Percentiles rank a stretch among this genome's conserved stretches.
phyloP scores from a whole-genome alignment of 2,797 vertebrate species.

The Microctenopoma lineatum region DNA sequence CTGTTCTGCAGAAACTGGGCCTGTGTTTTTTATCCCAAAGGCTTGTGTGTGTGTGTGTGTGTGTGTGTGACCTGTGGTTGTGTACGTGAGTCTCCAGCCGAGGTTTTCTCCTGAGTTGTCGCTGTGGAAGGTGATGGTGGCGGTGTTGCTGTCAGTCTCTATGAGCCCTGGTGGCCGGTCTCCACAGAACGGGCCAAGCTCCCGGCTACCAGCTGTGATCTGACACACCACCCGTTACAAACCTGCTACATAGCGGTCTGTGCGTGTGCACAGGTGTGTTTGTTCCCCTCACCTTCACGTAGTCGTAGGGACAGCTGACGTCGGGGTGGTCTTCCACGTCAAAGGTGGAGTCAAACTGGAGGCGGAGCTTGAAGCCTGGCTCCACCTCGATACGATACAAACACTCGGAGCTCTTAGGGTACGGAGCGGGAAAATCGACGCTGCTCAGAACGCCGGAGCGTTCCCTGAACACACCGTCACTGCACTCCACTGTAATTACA shows the following conservation, averaged over 20 bases:
- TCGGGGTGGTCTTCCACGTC: constrained; percentile 96
- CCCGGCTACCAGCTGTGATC: constrained; percentile 84
- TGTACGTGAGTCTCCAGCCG: constrained; percentile 92
- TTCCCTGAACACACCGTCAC: constrained; percentile 89
- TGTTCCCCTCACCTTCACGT: constrained; percentile 85
- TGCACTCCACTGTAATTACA: constrained; percentile 90
- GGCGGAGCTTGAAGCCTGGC: constrained; percentile 87
- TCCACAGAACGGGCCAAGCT: constrained; percentile 92
- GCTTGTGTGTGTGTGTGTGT: too few relatives aligned
- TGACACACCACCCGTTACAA: constrained; percentile 54
- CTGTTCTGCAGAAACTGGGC: too few relatives aligned
- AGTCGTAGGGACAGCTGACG: constrained; percentile 92
- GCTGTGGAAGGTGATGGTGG: constrained; percentile 89
- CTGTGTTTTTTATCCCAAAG: too few relatives aligned
- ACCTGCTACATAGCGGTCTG: not conserved
- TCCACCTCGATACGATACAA: constrained; percentile 88
- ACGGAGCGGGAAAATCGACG: constrained; percentile 89
- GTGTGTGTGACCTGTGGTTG: constrained; percentile 12
- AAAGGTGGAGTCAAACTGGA: constrained; percentile 90
- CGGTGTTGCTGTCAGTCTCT: constrained; percentile 82
- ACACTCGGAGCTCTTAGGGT: constrained; percentile 94
- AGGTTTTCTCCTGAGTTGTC: constrained; percentile 93
- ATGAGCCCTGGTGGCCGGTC: constrained; percentile 86
- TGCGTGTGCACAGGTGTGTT: not conserved
- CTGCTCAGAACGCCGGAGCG: constrained; percentile 87